A percentile compares a stretch with the other conserved stretches of the same genome.
Evolutionary conservation across 64 coral and sea anemone genomes (phyloP).

Genomic region (Montipora foliosa): DNA sequence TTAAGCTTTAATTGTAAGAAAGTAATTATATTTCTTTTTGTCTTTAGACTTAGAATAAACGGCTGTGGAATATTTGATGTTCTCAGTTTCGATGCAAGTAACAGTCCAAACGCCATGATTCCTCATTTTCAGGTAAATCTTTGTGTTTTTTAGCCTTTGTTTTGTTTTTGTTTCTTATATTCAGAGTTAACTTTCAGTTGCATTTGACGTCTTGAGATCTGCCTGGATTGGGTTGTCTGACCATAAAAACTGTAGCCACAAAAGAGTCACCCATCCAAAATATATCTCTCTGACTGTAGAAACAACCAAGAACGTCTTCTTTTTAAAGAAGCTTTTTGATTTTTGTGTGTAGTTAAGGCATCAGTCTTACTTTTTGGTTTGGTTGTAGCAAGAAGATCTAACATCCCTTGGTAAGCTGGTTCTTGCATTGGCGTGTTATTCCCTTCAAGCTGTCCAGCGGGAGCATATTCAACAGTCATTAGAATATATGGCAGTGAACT

Average conservation of each 20-base stretch:
- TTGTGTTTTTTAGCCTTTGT: neutral
- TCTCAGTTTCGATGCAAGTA: constrained; percentile 93
- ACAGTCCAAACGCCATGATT: constrained; percentile 94
- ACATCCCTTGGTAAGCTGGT: constrained; percentile 93
- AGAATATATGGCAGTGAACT: constrained; percentile 93
- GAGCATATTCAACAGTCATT: constrained; percentile 96
- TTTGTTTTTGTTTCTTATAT: neutral
- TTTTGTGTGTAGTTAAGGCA: no score
- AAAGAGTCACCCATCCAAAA: no score
- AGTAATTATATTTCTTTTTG: neutral
- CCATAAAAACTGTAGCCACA: no score
- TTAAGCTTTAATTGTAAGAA: no score
- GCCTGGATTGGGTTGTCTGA: no score
- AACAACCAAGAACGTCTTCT: no score
- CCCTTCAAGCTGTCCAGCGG: constrained; percentile 91
- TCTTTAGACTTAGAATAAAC: constrained; percentile 93
- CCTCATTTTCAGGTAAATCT: constrained; percentile 93
- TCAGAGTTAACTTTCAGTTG: no score
- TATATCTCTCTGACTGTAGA: no score
- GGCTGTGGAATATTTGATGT: constrained; percentile 95
- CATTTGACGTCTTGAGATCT: no score
- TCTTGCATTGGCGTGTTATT: constrained; percentile 95
- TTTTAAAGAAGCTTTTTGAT: neutral
- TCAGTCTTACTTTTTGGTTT: neutral
- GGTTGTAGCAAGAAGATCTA: constrained; percentile 86